Evolutionary conservation across 92 coral and sea anemone genomes (phyloP).

Genomic region (Porites cylindrica): DNA sequence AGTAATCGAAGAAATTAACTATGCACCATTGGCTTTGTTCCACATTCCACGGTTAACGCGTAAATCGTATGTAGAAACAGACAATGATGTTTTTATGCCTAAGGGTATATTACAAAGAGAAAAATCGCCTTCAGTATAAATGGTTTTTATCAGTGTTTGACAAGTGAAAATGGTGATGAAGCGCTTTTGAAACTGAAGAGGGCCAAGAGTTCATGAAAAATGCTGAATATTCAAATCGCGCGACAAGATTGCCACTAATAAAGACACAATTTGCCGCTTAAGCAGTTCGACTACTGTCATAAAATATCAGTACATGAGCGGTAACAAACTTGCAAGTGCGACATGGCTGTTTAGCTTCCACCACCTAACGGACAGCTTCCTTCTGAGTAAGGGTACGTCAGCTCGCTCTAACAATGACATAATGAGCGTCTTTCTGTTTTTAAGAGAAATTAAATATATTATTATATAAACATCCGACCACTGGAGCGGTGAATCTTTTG

Average conservation of each 20-base stretch:
- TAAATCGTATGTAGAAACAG: background rate
- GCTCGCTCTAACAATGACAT: conserved; percentile 25
- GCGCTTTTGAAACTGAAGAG: background rate
- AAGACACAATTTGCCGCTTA: conserved; percentile 18
- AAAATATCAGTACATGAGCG: background rate
- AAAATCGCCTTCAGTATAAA: background rate
- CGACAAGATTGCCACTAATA: background rate
- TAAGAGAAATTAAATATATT: conserved; percentile 35
- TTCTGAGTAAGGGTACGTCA: background rate
- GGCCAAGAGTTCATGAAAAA: conserved; percentile 13
- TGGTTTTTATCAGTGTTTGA: background rate
- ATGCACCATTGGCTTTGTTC: conserved; percentile 13
- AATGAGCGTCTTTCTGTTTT: conserved; percentile 9
- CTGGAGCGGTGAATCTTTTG: conserved; percentile 23
- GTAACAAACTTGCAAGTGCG: background rate
- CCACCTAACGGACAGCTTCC: background rate
- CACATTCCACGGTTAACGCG: conserved; percentile 40
- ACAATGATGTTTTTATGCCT: background rate
- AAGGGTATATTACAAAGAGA: background rate
- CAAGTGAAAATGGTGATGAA: background rate
- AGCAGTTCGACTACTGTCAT: background rate
- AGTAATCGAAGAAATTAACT: conserved; percentile 4
- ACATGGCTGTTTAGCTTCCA: background rate
- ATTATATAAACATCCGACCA: conserved; percentile 27
- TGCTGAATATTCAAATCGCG: conserved; percentile 31